Conservation (phyloP, 2,888 invertebrate genomes). For the Microctonus aethiopoides region DNA sequence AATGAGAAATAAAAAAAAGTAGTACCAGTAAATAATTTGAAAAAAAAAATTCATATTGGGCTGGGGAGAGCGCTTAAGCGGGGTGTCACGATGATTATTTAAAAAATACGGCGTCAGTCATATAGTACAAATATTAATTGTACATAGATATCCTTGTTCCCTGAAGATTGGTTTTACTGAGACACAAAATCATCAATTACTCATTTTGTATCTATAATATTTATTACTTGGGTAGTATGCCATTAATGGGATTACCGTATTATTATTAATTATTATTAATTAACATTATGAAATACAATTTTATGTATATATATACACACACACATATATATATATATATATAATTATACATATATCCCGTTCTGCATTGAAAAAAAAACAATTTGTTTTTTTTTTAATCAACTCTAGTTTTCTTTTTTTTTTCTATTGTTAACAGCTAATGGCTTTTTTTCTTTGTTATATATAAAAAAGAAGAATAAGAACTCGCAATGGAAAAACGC, state of each 20-base stretch:
- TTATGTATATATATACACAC: constrained; percentile 64
- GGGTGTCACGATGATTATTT: constrained; percentile 51
- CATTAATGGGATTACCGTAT: constrained; percentile 66
- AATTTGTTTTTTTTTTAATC: constrained; percentile 12
- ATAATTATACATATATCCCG: constrained; percentile 47
- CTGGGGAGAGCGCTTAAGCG: constrained; percentile 55
- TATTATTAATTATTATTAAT: constrained; percentile 55
- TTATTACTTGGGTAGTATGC: constrained; percentile 67
- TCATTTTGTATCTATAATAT: constrained; percentile 68
- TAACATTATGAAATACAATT: constrained; percentile 67
- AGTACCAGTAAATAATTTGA: constrained; percentile 45
- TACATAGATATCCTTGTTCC: constrained; percentile 59
- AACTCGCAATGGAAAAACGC: background rate
- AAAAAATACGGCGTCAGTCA: constrained; percentile 57
- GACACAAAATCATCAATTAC: constrained; percentile 45
- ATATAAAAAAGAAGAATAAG: background rate
- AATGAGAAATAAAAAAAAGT: constrained; percentile 28
- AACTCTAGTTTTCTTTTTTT: too few relatives aligned
- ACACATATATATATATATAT: constrained; percentile 60
- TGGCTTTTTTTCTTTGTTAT: background rate
- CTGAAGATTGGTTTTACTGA: constrained; percentile 37
- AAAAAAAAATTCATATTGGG: constrained; percentile 27
- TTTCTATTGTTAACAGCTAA: background rate
- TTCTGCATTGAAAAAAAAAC: constrained; percentile 50
- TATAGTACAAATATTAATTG: constrained; percentile 67